Evolutionary conservation across 1,140 invertebrate species (phyloP), one percentile per base, ranked within the genome.

Genomic region (Drosophila subpulchrella): DNA sequence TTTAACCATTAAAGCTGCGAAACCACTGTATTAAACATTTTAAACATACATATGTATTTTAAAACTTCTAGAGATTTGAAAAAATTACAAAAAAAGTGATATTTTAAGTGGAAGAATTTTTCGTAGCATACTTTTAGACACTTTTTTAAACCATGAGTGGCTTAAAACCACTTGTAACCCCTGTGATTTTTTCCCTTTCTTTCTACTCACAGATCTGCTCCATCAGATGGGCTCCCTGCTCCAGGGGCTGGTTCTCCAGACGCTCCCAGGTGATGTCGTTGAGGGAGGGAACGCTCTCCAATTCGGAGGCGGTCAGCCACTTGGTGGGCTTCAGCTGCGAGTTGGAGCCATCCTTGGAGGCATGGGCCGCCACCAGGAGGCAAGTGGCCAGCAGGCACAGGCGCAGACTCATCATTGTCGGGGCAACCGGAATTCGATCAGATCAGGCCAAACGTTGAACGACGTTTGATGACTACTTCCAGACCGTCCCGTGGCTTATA

Each of bases 371-470:
- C 38, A 67, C 81, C 57, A 82, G 12, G 3, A 91, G 83, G 76
- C 86, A 90, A 34, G 78, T 79, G 36, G 90, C 83, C 53, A 91
- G 17, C 32, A 91, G 68, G 57, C 80, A 91, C 34, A 89, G 57
- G 55, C 63, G 54, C 39, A 89, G 58, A 41, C 76, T 89, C 83
- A 88, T 88, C 84, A 88, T 88, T 46, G 56, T 3, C 8, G 32
- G 32, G 32, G 15, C 39, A 11, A 58, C 17, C 44, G 24, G 41
- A 36, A 11, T 38, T 44, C 36, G 65, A 74, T 48, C 66, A 54
- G 62, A 59, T 70, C 54, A 54, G 83, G 78, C 79, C 82, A 88
- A 86, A 86, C 82, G 83, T 66, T 66, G 63, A 63, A 65, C 63
- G 71, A 53, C 83, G 83, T 83, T 80, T 88, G 83, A 88, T 88